Evolutionary conservation across 2,888 invertebrate genomes (phyloP), one percentile per base, ranked within the genome.

Genomic region (Drosophila bunnanda): DNA sequence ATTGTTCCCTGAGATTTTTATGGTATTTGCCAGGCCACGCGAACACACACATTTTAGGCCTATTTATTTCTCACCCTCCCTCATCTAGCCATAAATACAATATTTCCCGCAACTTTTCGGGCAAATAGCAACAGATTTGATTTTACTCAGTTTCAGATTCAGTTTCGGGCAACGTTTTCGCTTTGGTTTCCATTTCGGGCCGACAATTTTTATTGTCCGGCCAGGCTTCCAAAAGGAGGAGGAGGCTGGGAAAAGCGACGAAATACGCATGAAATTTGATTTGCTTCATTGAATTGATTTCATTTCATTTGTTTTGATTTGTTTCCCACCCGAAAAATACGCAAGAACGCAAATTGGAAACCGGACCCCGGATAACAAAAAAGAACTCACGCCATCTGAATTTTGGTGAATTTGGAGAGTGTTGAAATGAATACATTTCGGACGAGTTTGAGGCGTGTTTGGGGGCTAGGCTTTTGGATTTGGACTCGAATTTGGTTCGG

Each of bases 261-360:
- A 84, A 84, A 84, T 84, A 78, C 82, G 84, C 82, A 87, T 84
- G 80, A 84, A 83, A 84, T 84, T 84, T 87, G 84, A 84, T 84
- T 87, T 84, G 83, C 78, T 87, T 75, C 83, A 87, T 84, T 84
- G 83, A 84, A 87, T 84, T 87, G 83, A 84, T 84, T 83, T 83
- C 87, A 83, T 83, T 83, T 87, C 87, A 87, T 84, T 84, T 84
- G 83, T 87, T 84, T 84, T 67, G 67, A 67, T 67, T 67, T 67
- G 66, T 67, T 66, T 55, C 83, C 70, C 65, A 25, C 2, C 50
- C 20, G 4, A 52, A 82, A 82, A 82, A 82, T 83, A 86, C 85
- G 85, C 71, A 69, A 53, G 64, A 54, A 73, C 74, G 72, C 86
- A 87, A 87, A 83, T 83, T 87, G 87, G 87, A 84, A 86, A 67